phyloP scores from a whole-genome alignment of 2,888 invertebrate genomes.

The Escarpia spicata region DNA sequence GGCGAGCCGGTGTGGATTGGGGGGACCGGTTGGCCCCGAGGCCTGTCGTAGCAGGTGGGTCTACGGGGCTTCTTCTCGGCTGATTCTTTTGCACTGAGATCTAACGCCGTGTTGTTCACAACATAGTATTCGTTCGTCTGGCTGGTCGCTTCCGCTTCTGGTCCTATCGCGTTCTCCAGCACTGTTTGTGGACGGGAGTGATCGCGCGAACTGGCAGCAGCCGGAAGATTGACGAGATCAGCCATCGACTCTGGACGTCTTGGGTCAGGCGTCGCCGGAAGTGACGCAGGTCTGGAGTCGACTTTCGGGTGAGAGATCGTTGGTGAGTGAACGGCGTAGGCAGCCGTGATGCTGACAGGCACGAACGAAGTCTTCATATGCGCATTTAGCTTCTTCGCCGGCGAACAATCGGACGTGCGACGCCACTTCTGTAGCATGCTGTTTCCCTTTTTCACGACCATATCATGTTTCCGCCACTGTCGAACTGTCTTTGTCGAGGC shows the following conservation, averaged over 20 bases:
- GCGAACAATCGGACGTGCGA: background rate
- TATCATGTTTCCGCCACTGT: background rate
- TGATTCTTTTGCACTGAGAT: background rate
- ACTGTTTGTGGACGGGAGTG: background rate
- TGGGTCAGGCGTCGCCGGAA: conserved; percentile 4
- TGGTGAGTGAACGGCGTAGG: background rate
- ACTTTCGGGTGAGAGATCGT: background rate
- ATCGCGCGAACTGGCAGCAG: background rate
- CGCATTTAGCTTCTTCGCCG: background rate
- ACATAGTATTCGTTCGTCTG: background rate
- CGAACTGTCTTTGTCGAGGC: background rate
- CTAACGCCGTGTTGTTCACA: background rate
- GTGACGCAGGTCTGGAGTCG: background rate
- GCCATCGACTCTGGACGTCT: background rate
- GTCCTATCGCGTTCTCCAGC: background rate
- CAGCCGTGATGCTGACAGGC: background rate
- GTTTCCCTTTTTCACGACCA: background rate
- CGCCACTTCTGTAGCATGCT: background rate
- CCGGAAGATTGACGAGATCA: background rate
- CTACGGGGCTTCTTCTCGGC: background rate
- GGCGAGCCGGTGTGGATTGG: background rate
- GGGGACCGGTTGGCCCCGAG: background rate
- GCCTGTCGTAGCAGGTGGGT: background rate
- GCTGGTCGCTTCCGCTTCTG: background rate
- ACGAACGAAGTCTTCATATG: background rate